A percentile compares a stretch with the other conserved stretches of the same genome.
Evolutionary conservation across 1,140 invertebrate species (phyloP).

Genomic region (Mamestra configurata): DNA sequence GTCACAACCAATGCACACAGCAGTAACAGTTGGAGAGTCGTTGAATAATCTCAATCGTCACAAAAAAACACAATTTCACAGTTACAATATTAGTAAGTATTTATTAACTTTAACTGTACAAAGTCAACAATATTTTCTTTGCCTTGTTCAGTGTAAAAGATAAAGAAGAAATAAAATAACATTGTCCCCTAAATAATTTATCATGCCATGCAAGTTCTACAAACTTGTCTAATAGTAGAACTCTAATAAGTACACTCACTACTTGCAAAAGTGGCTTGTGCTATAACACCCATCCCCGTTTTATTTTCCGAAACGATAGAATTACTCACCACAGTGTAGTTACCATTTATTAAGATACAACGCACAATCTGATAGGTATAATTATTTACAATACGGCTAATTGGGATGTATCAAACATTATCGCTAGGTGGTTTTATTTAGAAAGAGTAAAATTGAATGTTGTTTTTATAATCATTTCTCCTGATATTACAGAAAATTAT

Average conservation of each 20-base stretch:
- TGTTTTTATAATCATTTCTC: neutral
- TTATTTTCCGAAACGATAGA: neutral
- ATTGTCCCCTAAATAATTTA: constrained; percentile 56
- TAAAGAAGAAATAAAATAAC: constrained; percentile 29
- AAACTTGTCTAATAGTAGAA: constrained; percentile 39
- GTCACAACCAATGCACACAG: too few relatives aligned
- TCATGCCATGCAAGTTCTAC: constrained; percentile 42
- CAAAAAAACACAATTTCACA: neutral
- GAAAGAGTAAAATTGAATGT: neutral
- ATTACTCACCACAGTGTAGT: neutral
- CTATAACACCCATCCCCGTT: neutral
- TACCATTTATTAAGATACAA: neutral
- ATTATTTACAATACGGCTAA: constrained; percentile 17
- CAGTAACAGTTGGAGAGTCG: too few relatives aligned
- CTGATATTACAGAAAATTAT: neutral
- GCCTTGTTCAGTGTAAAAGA: neutral
- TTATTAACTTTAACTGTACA: constrained; percentile 19
- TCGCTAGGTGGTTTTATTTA: neutral
- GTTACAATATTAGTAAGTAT: constrained; percentile 12
- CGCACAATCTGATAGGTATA: neutral
- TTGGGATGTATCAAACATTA: constrained; percentile 25
- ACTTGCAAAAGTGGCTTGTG: neutral
- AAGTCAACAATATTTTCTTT: constrained; percentile 2
- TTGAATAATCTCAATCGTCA: too few relatives aligned
- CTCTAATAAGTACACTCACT: constrained; percentile 9